A percentile compares a stretch with the other conserved stretches of the same genome.
These are phyloP conservation scores for Uloborus diversus DNA, from an alignment of 1,140 invertebrate species.

Conservation along the genomic window DNA sequence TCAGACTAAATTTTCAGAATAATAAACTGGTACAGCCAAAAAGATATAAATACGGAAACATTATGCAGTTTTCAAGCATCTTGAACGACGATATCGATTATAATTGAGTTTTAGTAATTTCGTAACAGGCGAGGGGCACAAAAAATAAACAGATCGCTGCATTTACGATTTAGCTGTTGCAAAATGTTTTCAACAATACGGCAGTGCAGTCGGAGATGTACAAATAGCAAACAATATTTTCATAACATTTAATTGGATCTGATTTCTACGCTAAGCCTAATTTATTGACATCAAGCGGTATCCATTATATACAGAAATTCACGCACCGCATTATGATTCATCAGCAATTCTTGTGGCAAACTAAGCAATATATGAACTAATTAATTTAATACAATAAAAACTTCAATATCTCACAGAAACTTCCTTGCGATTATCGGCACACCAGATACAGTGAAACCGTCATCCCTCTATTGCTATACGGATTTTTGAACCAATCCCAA, in stretches of 20 bases:
- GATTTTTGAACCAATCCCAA: conserved; percentile 44
- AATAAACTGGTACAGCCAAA: neutral
- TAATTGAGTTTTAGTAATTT: conserved; percentile 40
- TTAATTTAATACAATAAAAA: conserved; percentile 3
- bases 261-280: conserved; percentile 47
- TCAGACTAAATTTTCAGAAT: conserved; percentile 14
- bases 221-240: conserved; percentile 44
- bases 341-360: neutral
- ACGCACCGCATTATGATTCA: neutral
- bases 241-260: conserved; percentile 36
- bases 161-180: conserved; percentile 24
- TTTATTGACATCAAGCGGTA: conserved; percentile 34
- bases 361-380: conserved; percentile 7
- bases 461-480: conserved; percentile 49
- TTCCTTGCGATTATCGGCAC: conserved; percentile 30
- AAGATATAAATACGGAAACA: conserved; percentile 12
- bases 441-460: conserved; percentile 45
- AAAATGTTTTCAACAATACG: neutral
- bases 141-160: conserved; percentile 17
- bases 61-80: conserved; percentile 34
- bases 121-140: conserved; percentile 1
- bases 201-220: neutral
- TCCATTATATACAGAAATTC: conserved; percentile 10
- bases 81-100: conserved; percentile 50
- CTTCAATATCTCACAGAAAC: conserved; percentile 29